These are phyloP conservation scores for Apolygus lucorum DNA, from an alignment of 1,140 invertebrate species.

Conservation along the genomic window DNA sequence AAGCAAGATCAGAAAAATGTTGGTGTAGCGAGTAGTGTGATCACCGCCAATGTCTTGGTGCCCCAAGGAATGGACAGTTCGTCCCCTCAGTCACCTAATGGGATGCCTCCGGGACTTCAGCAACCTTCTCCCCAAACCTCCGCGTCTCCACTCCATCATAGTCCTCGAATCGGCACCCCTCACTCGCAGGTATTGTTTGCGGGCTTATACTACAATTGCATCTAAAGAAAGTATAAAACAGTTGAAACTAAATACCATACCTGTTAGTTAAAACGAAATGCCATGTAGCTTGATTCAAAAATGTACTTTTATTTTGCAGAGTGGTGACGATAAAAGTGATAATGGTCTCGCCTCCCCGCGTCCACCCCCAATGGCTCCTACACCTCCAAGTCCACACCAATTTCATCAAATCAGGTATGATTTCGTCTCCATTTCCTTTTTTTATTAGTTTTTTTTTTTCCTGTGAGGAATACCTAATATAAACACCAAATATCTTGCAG, in stretches of 20 bases:
- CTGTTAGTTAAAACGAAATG: no score
- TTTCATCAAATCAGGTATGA: constrained; percentile 29
- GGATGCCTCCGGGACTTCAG: constrained; percentile 25
- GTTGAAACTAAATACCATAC: no score
- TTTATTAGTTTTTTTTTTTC: no score
- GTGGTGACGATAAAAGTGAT: constrained; percentile 28
- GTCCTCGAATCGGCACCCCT: constrained; percentile 50
- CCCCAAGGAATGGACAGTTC: constrained; percentile 9
- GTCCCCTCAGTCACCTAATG: constrained; percentile 30
- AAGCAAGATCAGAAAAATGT: constrained; percentile 39
- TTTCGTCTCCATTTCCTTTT: no score
- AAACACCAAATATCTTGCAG: no score
- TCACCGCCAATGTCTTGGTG: background rate
- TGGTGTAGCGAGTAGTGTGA: background rate
- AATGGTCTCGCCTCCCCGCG: constrained; percentile 22
- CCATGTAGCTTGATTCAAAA: background rate
- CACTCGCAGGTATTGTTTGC: constrained; percentile 51
- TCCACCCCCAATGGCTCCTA: constrained; percentile 19
- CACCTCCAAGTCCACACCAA: constrained; percentile 28
- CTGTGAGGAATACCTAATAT: no score
- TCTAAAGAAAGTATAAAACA: no score
- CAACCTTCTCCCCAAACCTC: constrained; percentile 38
- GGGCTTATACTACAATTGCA: no score
- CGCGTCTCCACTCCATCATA: constrained; percentile 47
- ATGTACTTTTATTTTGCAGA: constrained; percentile 4